Conservation (phyloP, 2,888 invertebrate genomes). For the Agriopis aurantiaria region DNA sequence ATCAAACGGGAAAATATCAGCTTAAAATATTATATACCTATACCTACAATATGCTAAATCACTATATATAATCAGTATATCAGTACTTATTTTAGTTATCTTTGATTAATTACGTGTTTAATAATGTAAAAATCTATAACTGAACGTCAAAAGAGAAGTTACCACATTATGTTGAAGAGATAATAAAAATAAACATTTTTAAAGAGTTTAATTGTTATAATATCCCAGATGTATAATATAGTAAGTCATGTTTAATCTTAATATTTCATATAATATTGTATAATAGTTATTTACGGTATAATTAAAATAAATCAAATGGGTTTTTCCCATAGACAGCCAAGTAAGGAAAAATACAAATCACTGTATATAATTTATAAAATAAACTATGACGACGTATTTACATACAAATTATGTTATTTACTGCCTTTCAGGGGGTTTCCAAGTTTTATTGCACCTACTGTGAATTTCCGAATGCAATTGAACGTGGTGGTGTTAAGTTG, state of each 20-base stretch:
- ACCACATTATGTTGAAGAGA: no score
- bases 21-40: no score
- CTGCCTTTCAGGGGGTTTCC: conserved; percentile 13
- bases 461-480: conserved; percentile 23
- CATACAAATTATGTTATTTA: conserved; percentile 17
- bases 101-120: no score
- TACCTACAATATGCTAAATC: no score
- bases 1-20: no score
- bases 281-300: no score
- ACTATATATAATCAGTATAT: background rate
- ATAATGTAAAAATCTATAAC: background rate
- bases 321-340: no score
- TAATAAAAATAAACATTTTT: no score
- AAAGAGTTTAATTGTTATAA: background rate
- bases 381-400: conserved; percentile 11
- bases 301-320: no score
- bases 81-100: background rate
- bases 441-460: conserved; percentile 17
- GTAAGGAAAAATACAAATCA: conserved; percentile 2
- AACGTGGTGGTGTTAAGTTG: background rate
- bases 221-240: background rate
- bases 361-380: conserved; percentile 8
- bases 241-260: background rate
- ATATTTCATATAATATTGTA: no score
- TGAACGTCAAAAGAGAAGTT: background rate